These are phyloP conservation scores for Megaleporinus macrocephalus DNA, from an alignment of 2,113 vertebrate species.

Conservation along the genomic window DNA sequence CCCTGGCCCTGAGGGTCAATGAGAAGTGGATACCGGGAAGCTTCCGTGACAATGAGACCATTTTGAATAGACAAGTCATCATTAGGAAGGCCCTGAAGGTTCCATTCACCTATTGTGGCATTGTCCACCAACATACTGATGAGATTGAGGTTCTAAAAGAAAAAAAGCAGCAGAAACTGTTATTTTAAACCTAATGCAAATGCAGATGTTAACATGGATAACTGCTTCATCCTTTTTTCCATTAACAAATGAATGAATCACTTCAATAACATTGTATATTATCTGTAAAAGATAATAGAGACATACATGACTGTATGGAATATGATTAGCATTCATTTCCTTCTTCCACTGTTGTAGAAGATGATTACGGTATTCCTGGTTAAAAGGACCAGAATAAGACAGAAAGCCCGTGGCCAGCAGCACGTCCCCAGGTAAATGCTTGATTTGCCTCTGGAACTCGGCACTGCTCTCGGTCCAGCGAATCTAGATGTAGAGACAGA, in stretches of 20 bases:
- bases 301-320: constrained; percentile 76
- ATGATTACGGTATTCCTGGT: constrained; percentile 84
- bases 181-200: not conserved
- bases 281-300: not conserved
- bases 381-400: constrained; percentile 86
- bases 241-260: not conserved
- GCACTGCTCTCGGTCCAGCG: constrained; percentile 85
- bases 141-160: constrained; percentile 78
- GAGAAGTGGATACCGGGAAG: constrained; percentile 82
- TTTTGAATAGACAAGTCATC: constrained; percentile 88
- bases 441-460: constrained; percentile 81
- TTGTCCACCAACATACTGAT: constrained; percentile 82
- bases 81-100: constrained; percentile 83
- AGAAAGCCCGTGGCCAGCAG: constrained; percentile 85
- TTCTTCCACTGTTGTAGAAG: constrained; percentile 80
- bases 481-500: constrained; percentile 63
- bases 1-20: constrained; percentile 89
- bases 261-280: not conserved
- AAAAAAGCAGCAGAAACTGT: not conserved
- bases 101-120: constrained; percentile 83
- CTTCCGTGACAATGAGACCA: constrained; percentile 85
- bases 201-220: not conserved
- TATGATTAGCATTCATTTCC: constrained; percentile 76
- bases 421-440: constrained; percentile 81
- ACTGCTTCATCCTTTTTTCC: not conserved